phyloP scores from a whole-genome alignment of 2,797 vertebrate genomes.

The Micropoecilia bifurca region DNA sequence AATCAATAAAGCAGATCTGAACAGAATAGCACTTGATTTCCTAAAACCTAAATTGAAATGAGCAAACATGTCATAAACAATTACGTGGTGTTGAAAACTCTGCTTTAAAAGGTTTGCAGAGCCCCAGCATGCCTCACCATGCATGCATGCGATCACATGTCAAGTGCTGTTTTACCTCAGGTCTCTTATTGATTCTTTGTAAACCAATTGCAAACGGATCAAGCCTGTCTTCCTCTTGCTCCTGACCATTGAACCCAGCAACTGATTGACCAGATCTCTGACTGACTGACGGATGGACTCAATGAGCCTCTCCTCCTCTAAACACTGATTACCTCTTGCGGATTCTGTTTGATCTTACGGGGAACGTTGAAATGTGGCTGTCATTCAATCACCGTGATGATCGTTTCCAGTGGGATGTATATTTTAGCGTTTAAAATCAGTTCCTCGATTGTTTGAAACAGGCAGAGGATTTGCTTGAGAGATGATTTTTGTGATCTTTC shows the following conservation, averaged over 20 bases:
- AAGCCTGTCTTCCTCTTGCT: slow-evolving; percentile 43
- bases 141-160: slow-evolving; percentile 21
- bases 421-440: slow-evolving; percentile 36
- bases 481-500: slow-evolving; percentile 37
- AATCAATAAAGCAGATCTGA: slow-evolving; percentile 61
- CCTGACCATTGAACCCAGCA: slow-evolving; percentile 30
- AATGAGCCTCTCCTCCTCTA: slow-evolving; percentile 41
- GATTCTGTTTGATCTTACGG: slow-evolving; percentile 48
- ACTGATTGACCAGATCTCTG: slow-evolving; percentile 46
- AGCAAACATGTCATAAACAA: not conserved
- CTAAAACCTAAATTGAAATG: slow-evolving; percentile 6
- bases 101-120: not conserved
- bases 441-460: slow-evolving; percentile 35
- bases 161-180: slow-evolving; percentile 74
- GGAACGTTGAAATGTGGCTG: slow-evolving; percentile 1
- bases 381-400: slow-evolving; percentile 42
- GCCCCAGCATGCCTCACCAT: not conserved
- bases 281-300: slow-evolving; percentile 47
- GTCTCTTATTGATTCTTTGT: slow-evolving; percentile 54
- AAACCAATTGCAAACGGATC: slow-evolving; percentile 63
- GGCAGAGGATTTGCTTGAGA: slow-evolving; percentile 25
- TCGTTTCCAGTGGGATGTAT: slow-evolving; percentile 46
- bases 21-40: slow-evolving; percentile 74
- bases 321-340: slow-evolving; percentile 49
- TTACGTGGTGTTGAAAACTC: not conserved